Conservation (phyloP, 2,113 vertebrate species). For the Dolichallabes microphthalmus region DNA sequence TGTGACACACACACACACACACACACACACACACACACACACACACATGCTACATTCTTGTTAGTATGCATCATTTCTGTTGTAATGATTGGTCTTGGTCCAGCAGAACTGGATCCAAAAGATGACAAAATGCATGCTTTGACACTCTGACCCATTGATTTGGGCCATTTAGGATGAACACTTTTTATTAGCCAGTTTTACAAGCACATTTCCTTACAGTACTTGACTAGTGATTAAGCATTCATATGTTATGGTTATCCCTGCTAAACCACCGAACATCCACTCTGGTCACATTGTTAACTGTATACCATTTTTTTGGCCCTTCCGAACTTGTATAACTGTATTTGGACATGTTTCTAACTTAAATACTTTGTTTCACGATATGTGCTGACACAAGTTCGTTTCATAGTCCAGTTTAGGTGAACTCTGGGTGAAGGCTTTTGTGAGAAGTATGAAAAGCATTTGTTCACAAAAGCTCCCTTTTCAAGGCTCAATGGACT, state of each 20-base stretch:
- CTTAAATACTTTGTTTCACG: background rate
- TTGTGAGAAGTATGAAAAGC: constrained; percentile 29
- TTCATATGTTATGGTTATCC: background rate
- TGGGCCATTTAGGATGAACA: constrained; percentile 54
- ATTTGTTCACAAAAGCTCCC: constrained; percentile 39
- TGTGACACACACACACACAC: constrained; percentile 43
- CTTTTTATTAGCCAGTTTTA: constrained; percentile 50
- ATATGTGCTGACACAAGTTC: background rate
- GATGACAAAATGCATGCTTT: constrained; percentile 64
- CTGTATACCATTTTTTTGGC: background rate
- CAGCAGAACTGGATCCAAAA: constrained; percentile 62
- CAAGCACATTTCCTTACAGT: constrained; percentile 57
- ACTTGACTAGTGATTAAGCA: constrained; percentile 47
- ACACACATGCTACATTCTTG: constrained; percentile 42
- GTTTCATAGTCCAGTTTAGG: background rate
- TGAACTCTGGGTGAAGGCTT: background rate
- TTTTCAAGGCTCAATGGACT: constrained; percentile 47
- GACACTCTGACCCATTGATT: constrained; percentile 39
- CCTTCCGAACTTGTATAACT: background rate
- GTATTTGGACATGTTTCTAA: background rate
- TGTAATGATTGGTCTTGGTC: constrained; percentile 65
- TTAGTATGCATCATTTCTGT: constrained; percentile 62
- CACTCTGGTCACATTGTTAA: background rate
- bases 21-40: constrained; percentile 46
- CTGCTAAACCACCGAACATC: background rate